These are phyloP conservation scores for Bombus waltoni DNA, from an alignment of 1,140 invertebrate genomes.

Conservation along the genomic window DNA sequence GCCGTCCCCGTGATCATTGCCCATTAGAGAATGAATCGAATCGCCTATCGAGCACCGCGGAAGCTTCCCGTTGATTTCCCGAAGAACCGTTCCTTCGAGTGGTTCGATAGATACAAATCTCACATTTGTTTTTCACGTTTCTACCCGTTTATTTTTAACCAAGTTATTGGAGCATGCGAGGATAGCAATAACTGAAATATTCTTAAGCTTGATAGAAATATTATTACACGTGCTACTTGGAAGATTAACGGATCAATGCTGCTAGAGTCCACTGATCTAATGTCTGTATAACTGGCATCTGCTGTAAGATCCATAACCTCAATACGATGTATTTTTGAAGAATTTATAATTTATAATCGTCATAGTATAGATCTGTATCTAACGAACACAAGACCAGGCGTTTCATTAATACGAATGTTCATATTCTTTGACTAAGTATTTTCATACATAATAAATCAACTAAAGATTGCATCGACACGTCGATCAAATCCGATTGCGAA, in stretches of 20 bases:
- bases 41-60: slow-evolving; percentile 13
- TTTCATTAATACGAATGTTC: no score
- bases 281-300: background rate
- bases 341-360: no score
- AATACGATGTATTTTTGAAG: background rate
- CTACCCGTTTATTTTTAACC: background rate
- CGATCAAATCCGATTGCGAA: background rate
- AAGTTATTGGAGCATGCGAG: background rate
- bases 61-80: background rate
- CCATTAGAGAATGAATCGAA: slow-evolving; percentile 72
- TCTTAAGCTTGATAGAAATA: background rate
- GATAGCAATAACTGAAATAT: background rate
- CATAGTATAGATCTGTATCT: background rate
- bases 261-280: background rate
- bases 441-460: background rate
- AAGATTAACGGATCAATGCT: background rate
- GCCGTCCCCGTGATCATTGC: slow-evolving; percentile 74
- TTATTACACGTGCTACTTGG: background rate
- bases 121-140: background rate
- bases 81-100: background rate
- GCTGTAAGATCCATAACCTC: background rate
- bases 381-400: background rate
- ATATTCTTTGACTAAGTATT: background rate
- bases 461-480: background rate
- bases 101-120: background rate